Conservation (phyloP, 2,888 invertebrate genomes). For the Vanessa cardui region DNA sequence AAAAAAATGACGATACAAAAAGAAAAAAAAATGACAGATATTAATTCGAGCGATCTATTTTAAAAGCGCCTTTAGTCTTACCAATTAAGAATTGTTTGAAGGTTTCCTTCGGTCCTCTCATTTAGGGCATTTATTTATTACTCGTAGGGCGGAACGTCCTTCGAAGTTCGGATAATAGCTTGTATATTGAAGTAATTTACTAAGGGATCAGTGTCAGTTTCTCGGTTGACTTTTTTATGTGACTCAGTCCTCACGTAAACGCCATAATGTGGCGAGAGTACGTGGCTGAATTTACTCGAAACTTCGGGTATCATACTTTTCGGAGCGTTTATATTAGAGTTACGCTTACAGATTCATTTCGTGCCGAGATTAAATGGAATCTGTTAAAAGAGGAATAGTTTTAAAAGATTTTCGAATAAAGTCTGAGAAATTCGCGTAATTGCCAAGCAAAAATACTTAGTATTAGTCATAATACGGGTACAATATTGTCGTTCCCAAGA, state of each 20-base stretch:
- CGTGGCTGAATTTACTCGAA: slow-evolving; percentile 17
- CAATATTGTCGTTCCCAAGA: too few species aligned
- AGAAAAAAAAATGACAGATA: slow-evolving; percentile 5
- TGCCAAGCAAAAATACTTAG: too few species aligned
- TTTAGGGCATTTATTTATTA: slow-evolving; percentile 33
- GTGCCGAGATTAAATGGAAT: background rate
- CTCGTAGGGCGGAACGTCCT: slow-evolving; percentile 13
- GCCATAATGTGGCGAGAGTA: slow-evolving; percentile 22
- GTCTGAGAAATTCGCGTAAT: too few species aligned
- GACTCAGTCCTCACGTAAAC: slow-evolving; percentile 25
- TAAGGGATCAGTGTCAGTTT: slow-evolving; percentile 26
- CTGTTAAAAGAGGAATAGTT: too few species aligned
- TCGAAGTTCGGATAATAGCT: slow-evolving; percentile 23
- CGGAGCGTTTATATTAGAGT: background rate
- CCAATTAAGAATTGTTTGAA: slow-evolving; percentile 39
- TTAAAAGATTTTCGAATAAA: too few species aligned
- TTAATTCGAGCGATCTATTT: slow-evolving; percentile 13
- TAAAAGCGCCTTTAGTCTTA: slow-evolving; percentile 34
- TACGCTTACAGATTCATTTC: background rate
- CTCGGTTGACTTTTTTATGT: slow-evolving; percentile 26
- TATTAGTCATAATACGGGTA: too few species aligned
- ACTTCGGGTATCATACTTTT: background rate
- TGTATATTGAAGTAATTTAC: slow-evolving; percentile 31
- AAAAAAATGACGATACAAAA: background rate
- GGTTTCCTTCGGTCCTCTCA: slow-evolving; percentile 28